These are phyloP conservation scores for Oedothorax gibbosus DNA, from an alignment of 1,140 invertebrate genomes.

Conservation along the genomic window DNA sequence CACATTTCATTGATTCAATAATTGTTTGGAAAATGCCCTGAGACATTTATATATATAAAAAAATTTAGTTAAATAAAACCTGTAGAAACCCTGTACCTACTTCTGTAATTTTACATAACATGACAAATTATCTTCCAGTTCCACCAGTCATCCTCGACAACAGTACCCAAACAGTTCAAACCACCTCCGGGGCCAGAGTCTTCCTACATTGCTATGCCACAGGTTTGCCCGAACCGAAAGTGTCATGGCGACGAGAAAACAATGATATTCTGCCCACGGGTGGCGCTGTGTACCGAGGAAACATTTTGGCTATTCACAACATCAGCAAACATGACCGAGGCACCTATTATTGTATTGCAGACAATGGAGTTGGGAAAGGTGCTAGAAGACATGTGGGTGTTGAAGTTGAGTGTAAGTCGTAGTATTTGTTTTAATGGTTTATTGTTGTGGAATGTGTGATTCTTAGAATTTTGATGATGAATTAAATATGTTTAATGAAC, in stretches of 20 bases:
- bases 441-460: too few relatives aligned
- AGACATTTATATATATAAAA: not conserved
- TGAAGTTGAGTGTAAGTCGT: constrained; percentile 78
- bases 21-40: not conserved
- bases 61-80: too few relatives aligned
- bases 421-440: constrained; percentile 3
- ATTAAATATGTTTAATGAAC: too few relatives aligned
- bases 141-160: constrained; percentile 93
- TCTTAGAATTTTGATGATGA: too few relatives aligned
- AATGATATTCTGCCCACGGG: constrained; percentile 88
- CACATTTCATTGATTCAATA: too few relatives aligned
- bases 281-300: constrained; percentile 74
- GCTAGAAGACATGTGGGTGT: constrained; percentile 88
- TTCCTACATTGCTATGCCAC: constrained; percentile 88
- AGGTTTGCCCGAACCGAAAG: constrained; percentile 77
- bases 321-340: constrained; percentile 82
- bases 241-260: constrained; percentile 92
- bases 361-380: constrained; percentile 88
- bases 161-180: constrained; percentile 75
- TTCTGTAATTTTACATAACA: not conserved
- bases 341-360: constrained; percentile 94
- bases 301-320: constrained; percentile 80
- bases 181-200: constrained; percentile 75
- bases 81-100: too few relatives aligned
- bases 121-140: constrained; percentile 65